Evolutionary conservation across 2,797 vertebrate species (phyloP).

Genomic region (Enteromius viviparus): DNA sequence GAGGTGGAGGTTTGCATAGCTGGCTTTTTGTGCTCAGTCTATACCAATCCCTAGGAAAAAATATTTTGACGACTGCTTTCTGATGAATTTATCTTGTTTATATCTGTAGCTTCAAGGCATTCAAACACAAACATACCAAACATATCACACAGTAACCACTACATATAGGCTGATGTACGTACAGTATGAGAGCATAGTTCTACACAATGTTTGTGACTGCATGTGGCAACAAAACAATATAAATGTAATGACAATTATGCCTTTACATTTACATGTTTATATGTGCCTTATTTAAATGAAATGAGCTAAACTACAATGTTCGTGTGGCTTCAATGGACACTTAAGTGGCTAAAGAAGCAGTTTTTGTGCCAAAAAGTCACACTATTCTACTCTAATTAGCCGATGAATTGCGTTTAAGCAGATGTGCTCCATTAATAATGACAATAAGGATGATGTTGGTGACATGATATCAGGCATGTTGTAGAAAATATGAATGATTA

Average conservation of each 20-base stretch:
- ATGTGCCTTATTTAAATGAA: constrained; percentile 18
- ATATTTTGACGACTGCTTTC: background rate
- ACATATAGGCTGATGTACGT: constrained; percentile 36
- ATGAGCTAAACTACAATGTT: constrained; percentile 14
- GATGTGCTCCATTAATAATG: constrained; percentile 65
- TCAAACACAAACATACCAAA: constrained; percentile 50
- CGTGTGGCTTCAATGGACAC: background rate
- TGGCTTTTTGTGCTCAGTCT: constrained; percentile 74
- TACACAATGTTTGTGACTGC: constrained; percentile 15
- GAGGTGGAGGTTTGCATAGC: constrained; percentile 72
- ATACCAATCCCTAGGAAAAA: constrained; percentile 62
- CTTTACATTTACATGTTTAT: constrained; percentile 11
- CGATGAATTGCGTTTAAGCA: constrained; percentile 67
- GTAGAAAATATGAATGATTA: constrained; percentile 47
- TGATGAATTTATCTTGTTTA: constrained; percentile 4
- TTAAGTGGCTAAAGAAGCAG: constrained; percentile 5
- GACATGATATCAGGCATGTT: constrained; percentile 69
- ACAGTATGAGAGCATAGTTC: constrained; percentile 21
- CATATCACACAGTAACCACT: constrained; percentile 22
- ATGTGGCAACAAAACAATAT: constrained; percentile 42
- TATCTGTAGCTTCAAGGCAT: background rate
- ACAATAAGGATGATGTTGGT: constrained; percentile 55
- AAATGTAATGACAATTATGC: constrained; percentile 32
- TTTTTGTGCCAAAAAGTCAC: constrained; percentile 12
- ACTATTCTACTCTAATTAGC: constrained; percentile 58